Evolutionary conservation across 1,140 invertebrate genomes (phyloP).

Genomic region (Pseudomyrmex sp.): DNA sequence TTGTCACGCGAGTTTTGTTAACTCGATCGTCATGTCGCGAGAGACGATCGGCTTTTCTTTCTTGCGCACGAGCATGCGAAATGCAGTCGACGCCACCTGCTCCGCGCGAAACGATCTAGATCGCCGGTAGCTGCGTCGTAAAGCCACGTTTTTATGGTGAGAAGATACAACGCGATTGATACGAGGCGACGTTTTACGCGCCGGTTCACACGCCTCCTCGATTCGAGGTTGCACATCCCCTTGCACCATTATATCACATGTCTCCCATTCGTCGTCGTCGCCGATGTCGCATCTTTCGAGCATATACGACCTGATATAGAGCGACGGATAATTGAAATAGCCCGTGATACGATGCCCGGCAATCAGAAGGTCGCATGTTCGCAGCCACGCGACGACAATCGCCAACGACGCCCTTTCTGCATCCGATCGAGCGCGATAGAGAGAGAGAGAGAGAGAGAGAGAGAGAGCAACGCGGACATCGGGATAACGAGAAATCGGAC

Average conservation of each 20-base stretch:
- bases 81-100: slow-evolving; percentile 28
- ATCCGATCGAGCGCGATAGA: neutral
- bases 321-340: slow-evolving; percentile 80
- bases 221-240: slow-evolving; percentile 54
- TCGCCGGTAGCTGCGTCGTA: slow-evolving; percentile 43
- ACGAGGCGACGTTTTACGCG: slow-evolving; percentile 31
- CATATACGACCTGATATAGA: slow-evolving; percentile 8
- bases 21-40: neutral
- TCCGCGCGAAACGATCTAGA: slow-evolving; percentile 42
- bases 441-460: no score
- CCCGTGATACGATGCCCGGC: slow-evolving; percentile 60
- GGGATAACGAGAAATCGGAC: slow-evolving; percentile 23
- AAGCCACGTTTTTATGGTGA: slow-evolving; percentile 74
- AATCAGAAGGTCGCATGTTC: slow-evolving; percentile 23
- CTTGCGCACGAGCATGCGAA: slow-evolving; percentile 20
- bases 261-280: slow-evolving; percentile 32
- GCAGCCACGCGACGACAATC: neutral
- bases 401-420: neutral
- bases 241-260: slow-evolving; percentile 14
- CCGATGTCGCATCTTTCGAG: slow-evolving; percentile 38
- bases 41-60: neutral
- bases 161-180: slow-evolving; percentile 59
- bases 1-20: neutral
- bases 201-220: slow-evolving; percentile 78
- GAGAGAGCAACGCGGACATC: neutral